These are phyloP conservation scores for Loriculus beryllinus DNA, from an alignment of 2,797 vertebrate genomes.

Conservation along the genomic window DNA sequence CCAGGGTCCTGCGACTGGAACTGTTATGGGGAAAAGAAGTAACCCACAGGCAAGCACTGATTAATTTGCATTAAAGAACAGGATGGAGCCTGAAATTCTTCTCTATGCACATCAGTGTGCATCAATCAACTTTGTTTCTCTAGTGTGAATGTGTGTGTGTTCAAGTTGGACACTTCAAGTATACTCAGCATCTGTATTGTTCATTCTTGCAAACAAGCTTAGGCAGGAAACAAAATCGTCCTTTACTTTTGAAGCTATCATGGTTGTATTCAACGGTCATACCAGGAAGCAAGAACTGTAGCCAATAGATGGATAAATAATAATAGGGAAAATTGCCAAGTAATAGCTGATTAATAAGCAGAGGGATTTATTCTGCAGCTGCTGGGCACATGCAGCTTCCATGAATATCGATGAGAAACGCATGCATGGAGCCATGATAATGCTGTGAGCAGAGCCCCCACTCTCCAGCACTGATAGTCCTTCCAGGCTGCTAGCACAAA, in stretches of 20 bases:
- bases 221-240: background rate
- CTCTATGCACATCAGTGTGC: background rate
- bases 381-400: background rate
- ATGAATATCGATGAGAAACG: fast-evolving
- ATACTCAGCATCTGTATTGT: background rate
- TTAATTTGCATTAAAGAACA: background rate
- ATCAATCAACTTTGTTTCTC: background rate
- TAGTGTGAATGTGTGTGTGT: background rate
- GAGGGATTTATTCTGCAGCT: background rate
- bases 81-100: background rate
- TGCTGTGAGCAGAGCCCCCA: background rate
- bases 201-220: background rate
- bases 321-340: background rate
- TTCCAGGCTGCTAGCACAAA: background rate
- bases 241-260: background rate
- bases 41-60: background rate
- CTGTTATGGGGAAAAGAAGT: background rate
- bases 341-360: background rate
- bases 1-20: background rate
- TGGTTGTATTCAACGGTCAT: background rate
- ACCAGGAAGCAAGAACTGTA: background rate
- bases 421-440: background rate
- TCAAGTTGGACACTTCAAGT: background rate
- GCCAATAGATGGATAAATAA: background rate
- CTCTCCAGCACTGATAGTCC: background rate